Evolutionary conservation across 1,140 invertebrate genomes (phyloP), one percentile per base, ranked within the genome.

Genomic region (Sinella curviseta): DNA sequence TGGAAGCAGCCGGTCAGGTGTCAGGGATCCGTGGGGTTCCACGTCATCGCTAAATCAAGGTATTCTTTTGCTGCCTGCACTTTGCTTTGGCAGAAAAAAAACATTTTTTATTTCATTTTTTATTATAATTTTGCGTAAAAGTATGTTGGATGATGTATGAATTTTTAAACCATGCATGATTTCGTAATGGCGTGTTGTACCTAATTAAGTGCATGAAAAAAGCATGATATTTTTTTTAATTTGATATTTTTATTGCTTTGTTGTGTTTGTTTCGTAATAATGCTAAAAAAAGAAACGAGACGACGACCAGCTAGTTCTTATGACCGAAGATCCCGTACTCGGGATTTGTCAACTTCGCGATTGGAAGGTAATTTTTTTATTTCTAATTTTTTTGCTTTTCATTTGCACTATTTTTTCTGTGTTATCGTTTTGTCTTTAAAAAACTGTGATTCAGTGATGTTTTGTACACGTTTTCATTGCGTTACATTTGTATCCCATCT

Each of bases 21-120:
- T 24, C 17, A 77, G 80, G 77, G 82, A 83, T 82, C 82, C 82
- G 35, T 83, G 82, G 82, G 82, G 82, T 33, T 83, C 82, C n/a
- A 83, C 82, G 54, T 82, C 82, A 16, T 83, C 82, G 0, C 65
- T 83, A 1, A 83, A 82, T 67, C 82, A 83, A 83, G 82, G 82
- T 83, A 83, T 17, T 31, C 1, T 30, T 31, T 14, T 20, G 3
- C 4, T 31, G 8, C n/a, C n/a, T 26, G 4, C 4, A 26, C 8
- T n/a, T 14, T 30, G 30, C 60, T 30, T 30, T 8, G 8, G n/a
- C 60, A 16, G 74, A 8, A 8, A 48, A 36, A 48, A 1, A 75
- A 16, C 28, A 4, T 36, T 75, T 48, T 75, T 39, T 39, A 39
- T 54, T 75, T 75, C 39, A 54, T n/a, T 75, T 75, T 75, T 75